phyloP scores from a whole-genome alignment of 2,113 vertebrate genomes.

The Nanorana parkeri region DNA sequence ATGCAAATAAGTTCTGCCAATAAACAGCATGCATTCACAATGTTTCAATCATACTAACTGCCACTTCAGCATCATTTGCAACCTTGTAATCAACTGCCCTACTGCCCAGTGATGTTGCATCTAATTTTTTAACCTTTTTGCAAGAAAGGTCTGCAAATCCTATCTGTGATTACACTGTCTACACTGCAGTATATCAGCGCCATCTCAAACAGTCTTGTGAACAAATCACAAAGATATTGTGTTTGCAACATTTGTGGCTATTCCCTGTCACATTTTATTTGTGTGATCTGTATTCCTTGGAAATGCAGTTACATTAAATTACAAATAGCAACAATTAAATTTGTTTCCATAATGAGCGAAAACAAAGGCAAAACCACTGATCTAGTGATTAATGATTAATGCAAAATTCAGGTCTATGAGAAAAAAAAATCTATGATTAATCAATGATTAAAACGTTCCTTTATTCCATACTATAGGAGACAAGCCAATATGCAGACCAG shows the following conservation, averaged over 20 bases:
- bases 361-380: no score
- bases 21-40: slow-evolving; percentile 43
- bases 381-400: no score
- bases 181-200: background rate
- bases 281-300: background rate
- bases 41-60: slow-evolving; percentile 53
- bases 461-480: no score
- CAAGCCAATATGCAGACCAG: no score
- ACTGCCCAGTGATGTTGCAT: slow-evolving; percentile 18
- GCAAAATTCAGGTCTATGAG: no score
- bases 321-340: no score
- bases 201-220: background rate
- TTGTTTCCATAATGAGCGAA: no score
- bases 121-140: slow-evolving; percentile 38
- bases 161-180: background rate
- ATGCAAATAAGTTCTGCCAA: slow-evolving; percentile 49
- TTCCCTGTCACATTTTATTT: slow-evolving; percentile 11
- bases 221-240: background rate
- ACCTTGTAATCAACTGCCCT: slow-evolving; percentile 48
- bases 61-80: slow-evolving; percentile 49
- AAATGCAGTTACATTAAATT: background rate
- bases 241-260: background rate
- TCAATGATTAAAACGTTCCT: no score
- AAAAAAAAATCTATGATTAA: no score
- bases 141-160: background rate